Base-by-base conservation (phyloP, 2,797 vertebrate genomes). In the Karalla daura region DNA sequence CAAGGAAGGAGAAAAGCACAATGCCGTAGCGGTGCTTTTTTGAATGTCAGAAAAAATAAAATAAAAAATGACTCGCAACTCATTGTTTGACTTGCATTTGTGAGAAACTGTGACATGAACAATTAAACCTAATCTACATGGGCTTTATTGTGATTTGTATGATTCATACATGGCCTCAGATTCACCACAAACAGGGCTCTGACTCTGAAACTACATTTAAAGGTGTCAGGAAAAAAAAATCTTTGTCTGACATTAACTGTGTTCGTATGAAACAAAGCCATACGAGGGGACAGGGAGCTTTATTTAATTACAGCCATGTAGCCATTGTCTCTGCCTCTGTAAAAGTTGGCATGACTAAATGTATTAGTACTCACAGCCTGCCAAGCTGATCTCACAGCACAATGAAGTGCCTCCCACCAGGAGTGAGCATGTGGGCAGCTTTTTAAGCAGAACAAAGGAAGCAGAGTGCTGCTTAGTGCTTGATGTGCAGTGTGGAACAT, bases 371-470 rank as follows among this genome's bases (percentile, higher is more conserved):
- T 86, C 83, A 75, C 76, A 76, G 84, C 68, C 73, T 76, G 84
- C 76, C 86, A 88, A 85, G 84, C 81, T 88, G 83, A 87, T 84
- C 82, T 79, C 71, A 12, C 61, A 63, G 56, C 77, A 87, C 84
- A 89, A 87, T 84, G 84, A 78, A 81, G 76, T 23, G 59, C 87
- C 90, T 89, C 91, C 90, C 82, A 91, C 91, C 73, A 76, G 79
- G 74, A 85, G 35, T 12, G 49, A 65, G 65, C 41, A 67, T 80
- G 93, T 92, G 91, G 88, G 88, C 81, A 72, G 83, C 73, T 82
- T 84, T 78, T 83, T 74, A 78, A 70, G 79, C 21, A 9, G 67
- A 87, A 84, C 82, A 87, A 84, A 85, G 71, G 49, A 80, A 81
- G 63, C 4, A 33, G 69, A 86, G 79, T 82, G 55, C 63, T 47